These are phyloP conservation scores for Tholera decimalis DNA, from an alignment of 2,888 invertebrate species.

Conservation along the genomic window DNA sequence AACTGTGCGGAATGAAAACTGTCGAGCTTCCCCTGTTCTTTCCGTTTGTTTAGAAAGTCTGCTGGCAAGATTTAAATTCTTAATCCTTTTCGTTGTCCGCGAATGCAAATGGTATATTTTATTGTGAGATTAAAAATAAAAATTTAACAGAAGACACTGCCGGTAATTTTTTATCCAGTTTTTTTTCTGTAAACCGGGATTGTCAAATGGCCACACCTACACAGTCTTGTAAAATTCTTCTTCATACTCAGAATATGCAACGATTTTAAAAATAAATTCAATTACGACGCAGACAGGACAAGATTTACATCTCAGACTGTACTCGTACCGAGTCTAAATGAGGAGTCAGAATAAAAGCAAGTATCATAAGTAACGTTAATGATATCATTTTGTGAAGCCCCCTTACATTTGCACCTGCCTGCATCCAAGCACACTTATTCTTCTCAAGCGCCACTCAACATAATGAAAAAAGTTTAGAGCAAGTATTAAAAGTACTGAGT, in stretches of 20 bases:
- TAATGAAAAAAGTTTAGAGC: conserved; percentile 57
- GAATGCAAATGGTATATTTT: conserved; percentile 78
- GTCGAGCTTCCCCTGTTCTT: conserved; percentile 67
- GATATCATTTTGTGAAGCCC: conserved; percentile 38
- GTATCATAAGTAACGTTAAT: conserved; percentile 29
- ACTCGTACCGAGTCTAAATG: conserved; percentile 24
- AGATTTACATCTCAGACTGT: conserved; percentile 44
- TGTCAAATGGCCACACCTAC: conserved; percentile 35
- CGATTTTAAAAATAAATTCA: conserved; percentile 45
- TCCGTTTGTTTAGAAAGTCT: conserved; percentile 71
- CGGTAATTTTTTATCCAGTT: conserved; percentile 38
- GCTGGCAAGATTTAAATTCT: conserved; percentile 70
- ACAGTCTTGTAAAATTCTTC: conserved; percentile 26
- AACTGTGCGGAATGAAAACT: conserved; percentile 72
- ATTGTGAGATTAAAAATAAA: conserved; percentile 61
- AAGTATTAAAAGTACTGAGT: conserved; percentile 25
- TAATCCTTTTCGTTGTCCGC: conserved; percentile 73
- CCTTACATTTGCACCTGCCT: conserved; percentile 29
- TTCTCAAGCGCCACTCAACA: conserved; percentile 38
- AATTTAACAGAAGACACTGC: conserved; percentile 20
- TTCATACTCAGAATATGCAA: conserved; percentile 19
- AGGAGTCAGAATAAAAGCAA: conserved; percentile 29
- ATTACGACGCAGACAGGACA: conserved; percentile 43
- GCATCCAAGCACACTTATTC: conserved; percentile 16
- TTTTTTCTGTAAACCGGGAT: conserved; percentile 42